Evolutionary conservation across 1,140 invertebrate species (phyloP).

Genomic region (Danaus melanippus): DNA sequence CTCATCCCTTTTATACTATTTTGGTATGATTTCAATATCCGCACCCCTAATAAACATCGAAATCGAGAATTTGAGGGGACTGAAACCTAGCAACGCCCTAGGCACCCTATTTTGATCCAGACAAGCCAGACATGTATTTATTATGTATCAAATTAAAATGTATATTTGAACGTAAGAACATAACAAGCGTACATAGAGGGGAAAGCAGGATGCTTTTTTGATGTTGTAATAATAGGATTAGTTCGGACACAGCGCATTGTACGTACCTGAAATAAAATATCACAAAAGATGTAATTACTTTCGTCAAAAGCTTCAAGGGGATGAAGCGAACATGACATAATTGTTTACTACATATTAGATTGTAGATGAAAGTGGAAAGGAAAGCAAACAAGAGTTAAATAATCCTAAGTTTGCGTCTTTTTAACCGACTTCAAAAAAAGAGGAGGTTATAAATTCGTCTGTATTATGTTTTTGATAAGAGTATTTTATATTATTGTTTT

Average conservation of each 20-base stretch:
- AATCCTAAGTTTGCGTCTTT: too few species aligned
- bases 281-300: not conserved
- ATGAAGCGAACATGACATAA: too few species aligned
- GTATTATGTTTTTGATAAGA: too few species aligned
- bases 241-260: not conserved
- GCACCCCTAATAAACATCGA: conserved; percentile 3
- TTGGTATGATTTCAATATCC: conserved; percentile 6
- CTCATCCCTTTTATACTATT: conserved; percentile 14
- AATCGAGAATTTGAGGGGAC: too few species aligned
- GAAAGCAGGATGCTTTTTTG: conserved; percentile 1
- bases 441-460: too few species aligned
- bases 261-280: not conserved
- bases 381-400: too few species aligned
- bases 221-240: conserved; percentile 11
- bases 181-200: conserved; percentile 4
- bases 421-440: too few species aligned
- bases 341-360: too few species aligned
- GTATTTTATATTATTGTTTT: too few species aligned
- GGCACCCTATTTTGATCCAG: conserved; percentile 3
- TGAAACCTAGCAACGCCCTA: conserved; percentile 20
- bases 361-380: too few species aligned
- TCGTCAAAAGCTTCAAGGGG: too few species aligned
- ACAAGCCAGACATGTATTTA: conserved; percentile 12
- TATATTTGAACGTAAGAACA: not conserved
- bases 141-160: conserved; percentile 8